phyloP scores from a whole-genome alignment of 2,888 invertebrate species.

The Drosophila helvetica region DNA sequence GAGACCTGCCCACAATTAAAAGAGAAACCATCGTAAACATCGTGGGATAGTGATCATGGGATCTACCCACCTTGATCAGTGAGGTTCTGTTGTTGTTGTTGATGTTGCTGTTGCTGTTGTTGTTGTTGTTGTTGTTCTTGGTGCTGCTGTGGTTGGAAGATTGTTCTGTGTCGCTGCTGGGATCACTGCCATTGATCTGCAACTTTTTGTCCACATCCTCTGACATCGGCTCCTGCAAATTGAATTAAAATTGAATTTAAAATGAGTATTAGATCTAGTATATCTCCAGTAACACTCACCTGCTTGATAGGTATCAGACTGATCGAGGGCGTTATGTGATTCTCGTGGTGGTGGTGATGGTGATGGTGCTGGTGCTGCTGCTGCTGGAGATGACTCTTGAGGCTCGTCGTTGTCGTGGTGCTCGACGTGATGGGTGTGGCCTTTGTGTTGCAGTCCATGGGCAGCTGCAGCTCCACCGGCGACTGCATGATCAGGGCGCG shows the following conservation, averaged over 20 bases:
- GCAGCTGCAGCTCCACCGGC: conserved; percentile 69
- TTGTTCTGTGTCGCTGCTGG: conserved; percentile 78
- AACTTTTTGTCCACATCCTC: conserved; percentile 77
- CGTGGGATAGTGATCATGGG: too few species aligned
- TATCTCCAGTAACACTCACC: conserved; percentile 82
- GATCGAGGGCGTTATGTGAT: conserved; percentile 91
- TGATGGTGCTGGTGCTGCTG: conserved; percentile 83
- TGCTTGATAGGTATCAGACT: conserved; percentile 94
- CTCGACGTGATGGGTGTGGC: conserved; percentile 79
- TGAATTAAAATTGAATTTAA: neutral
- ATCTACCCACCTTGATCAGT: conserved; percentile 87
- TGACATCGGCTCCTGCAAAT: conserved; percentile 72
- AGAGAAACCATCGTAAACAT: neutral
- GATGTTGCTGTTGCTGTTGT: conserved; percentile 84
- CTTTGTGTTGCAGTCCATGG: conserved; percentile 81
- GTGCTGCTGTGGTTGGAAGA: conserved; percentile 84
- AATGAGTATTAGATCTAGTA: neutral
- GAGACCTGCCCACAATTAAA: conserved; percentile 85
- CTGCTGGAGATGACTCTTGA: conserved; percentile 51
- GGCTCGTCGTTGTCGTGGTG: conserved; percentile 56
- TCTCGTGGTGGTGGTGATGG: conserved; percentile 82
- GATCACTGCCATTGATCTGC: conserved; percentile 70
- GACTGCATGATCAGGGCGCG: conserved; percentile 68
- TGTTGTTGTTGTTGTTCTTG: conserved; percentile 51
- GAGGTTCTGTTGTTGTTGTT: conserved; percentile 88